These are phyloP conservation scores for Erythrocercus mccallii DNA, from an alignment of 2,113 vertebrate species.

Conservation along the genomic window DNA sequence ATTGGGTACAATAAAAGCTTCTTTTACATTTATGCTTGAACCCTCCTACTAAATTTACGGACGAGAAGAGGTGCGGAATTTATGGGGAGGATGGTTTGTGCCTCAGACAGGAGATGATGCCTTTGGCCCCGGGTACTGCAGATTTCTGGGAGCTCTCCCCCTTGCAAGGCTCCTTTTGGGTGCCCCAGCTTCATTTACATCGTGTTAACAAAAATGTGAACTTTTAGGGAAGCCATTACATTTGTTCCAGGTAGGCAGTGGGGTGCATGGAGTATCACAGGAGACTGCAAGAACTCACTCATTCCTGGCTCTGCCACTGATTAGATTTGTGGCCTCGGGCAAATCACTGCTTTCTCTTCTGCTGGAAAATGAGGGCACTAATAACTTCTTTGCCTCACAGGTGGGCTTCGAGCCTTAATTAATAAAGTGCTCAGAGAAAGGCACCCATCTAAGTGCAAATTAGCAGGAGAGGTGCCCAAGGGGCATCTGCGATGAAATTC, in stretches of 20 bases:
- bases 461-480: constrained; percentile 38
- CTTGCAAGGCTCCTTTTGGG: not conserved
- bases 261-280: not conserved
- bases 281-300: not conserved
- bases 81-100: not conserved
- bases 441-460: constrained; percentile 64
- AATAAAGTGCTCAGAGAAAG: constrained; percentile 50
- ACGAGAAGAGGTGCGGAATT: not conserved
- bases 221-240: not conserved
- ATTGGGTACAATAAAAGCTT: constrained; percentile 27
- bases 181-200: not conserved
- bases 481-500: not conserved
- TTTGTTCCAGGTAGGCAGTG: not conserved
- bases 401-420: constrained; percentile 62
- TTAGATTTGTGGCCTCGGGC: constrained; percentile 50
- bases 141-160: not conserved
- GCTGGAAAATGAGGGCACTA: constrained; percentile 59
- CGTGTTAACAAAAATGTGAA: not conserved
- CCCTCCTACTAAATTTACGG: not conserved
- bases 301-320: constrained; percentile 28
- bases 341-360: constrained; percentile 12
- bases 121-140: not conserved
- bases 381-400: constrained; percentile 54
- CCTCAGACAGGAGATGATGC: not conserved
- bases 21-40: constrained; percentile 29